phyloP scores from a whole-genome alignment of 1,140 invertebrate species.

The Zelostemma sp. region DNA sequence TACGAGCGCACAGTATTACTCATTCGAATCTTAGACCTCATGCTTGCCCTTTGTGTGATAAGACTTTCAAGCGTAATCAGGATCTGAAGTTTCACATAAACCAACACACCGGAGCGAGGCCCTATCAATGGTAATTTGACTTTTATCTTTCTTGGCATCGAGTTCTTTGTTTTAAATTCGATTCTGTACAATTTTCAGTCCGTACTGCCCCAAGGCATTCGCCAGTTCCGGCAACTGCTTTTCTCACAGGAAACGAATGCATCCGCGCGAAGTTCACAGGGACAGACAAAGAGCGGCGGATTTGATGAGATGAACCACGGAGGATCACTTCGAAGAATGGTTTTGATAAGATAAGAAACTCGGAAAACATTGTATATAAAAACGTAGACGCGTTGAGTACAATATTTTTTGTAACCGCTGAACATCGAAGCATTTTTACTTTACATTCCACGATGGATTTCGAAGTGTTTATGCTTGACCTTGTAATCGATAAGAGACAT shows the following conservation, averaged over 20 bases:
- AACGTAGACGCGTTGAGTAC: no score
- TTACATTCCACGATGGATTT: no score
- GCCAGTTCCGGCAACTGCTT: conserved; percentile 84
- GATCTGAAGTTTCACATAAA: conserved; percentile 84
- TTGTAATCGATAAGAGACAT: no score
- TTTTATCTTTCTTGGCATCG: no score
- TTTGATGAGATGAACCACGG: conserved; percentile 68
- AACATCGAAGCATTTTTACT: no score
- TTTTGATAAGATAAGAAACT: no score
- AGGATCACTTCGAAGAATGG: conserved; percentile 56
- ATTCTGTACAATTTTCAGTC: no score
- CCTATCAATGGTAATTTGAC: conserved; percentile 59
- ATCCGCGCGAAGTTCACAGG: conserved; percentile 72
- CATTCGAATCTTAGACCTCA: conserved; percentile 79
- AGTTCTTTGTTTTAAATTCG: no score
- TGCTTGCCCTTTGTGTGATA: conserved; percentile 79
- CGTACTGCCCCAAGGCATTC: conserved; percentile 85
- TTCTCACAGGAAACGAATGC: conserved; percentile 81
- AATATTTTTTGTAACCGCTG: no score
- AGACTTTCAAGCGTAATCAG: conserved; percentile 82
- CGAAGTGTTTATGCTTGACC: no score
- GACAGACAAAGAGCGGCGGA: conserved; percentile 69
- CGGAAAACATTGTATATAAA: no score
- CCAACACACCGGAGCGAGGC: conserved; percentile 84
- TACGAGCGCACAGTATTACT: conserved; percentile 79